phyloP scores from a whole-genome alignment of 2,797 vertebrate genomes.

The Syngnathus rostellatus region DNA sequence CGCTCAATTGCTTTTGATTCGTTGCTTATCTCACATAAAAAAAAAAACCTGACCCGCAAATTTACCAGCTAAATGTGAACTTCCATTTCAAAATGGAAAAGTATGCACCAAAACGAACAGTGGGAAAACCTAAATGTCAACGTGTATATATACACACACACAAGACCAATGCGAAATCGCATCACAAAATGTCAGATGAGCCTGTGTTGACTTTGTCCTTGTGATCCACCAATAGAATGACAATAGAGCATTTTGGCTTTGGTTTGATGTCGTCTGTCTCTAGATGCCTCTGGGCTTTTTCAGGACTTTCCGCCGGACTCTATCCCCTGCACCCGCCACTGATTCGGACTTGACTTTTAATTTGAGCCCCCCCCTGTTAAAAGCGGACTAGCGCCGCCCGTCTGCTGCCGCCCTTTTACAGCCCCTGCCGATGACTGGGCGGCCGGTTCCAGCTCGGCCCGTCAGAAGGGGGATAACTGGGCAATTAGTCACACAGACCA shows the following conservation, averaged over 20 bases:
- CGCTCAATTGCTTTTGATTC: background rate
- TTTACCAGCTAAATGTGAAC: too few species aligned
- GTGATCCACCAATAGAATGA: conserved; percentile 27
- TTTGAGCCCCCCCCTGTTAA: background rate
- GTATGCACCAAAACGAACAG: too few species aligned
- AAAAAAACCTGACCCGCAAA: too few species aligned
- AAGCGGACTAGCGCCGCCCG: conserved; percentile 12
- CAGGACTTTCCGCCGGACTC: conserved; percentile 25
- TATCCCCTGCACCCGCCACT: background rate
- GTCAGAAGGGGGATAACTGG: conserved; percentile 65
- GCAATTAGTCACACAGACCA: conserved; percentile 69
- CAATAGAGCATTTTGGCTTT: conserved; percentile 31
- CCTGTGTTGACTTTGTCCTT: conserved; percentile 11
- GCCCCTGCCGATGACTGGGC: conserved; percentile 42
- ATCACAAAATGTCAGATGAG: background rate
- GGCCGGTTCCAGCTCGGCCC: conserved; percentile 50
- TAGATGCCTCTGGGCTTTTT: conserved; percentile 36
- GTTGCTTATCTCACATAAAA: too few species aligned
- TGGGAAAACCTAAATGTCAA: too few species aligned
- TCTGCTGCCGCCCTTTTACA: conserved; percentile 38
- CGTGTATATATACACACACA: too few species aligned
- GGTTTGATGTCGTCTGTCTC: conserved; percentile 52
- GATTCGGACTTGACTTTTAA: background rate
- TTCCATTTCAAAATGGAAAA: too few species aligned
- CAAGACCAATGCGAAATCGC: too few species aligned